phyloP scores from a whole-genome alignment of 64 coral and sea anemone species.

The Montipora cactus region DNA sequence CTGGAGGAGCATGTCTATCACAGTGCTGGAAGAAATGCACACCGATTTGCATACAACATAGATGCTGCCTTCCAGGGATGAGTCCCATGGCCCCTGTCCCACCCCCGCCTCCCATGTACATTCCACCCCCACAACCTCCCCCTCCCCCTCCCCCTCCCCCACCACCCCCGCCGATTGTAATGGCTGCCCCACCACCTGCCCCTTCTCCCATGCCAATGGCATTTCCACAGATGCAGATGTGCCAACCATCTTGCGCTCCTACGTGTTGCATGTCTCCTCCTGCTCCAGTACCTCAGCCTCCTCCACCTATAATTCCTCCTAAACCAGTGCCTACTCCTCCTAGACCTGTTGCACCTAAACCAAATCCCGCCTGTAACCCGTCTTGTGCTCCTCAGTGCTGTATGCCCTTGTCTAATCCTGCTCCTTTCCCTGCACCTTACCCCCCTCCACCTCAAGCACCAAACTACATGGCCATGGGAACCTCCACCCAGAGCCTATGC shows the following conservation, averaged over 20 bases:
- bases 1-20: slow-evolving; percentile 75
- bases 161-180: slow-evolving; percentile 18
- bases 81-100: slow-evolving; percentile 20
- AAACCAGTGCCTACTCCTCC: slow-evolving; percentile 23
- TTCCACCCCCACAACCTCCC: slow-evolving; percentile 11
- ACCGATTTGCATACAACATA: slow-evolving; percentile 86
- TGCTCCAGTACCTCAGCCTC: slow-evolving; percentile 5
- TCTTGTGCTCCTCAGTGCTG: slow-evolving; percentile 80
- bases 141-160: slow-evolving; percentile 5
- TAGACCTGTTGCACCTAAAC: slow-evolving; percentile 30
- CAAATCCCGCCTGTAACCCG: slow-evolving; percentile 67
- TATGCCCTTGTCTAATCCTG: not conserved
- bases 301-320: not conserved
- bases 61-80: slow-evolving; percentile 69
- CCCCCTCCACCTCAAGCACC: slow-evolving; percentile 53
- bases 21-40: slow-evolving; percentile 78
- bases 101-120: slow-evolving; percentile 49
- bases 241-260: slow-evolving; percentile 84
- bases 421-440: slow-evolving; percentile 42
- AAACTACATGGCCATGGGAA: not conserved
- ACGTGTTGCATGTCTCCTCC: slow-evolving; percentile 61
- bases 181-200: slow-evolving; percentile 35
- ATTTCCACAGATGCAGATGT: slow-evolving; percentile 37
- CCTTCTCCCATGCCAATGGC: slow-evolving; percentile 57
- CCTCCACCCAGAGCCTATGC: not conserved